Conservation (phyloP, 1,140 invertebrate species). For the Sipha flava region DNA sequence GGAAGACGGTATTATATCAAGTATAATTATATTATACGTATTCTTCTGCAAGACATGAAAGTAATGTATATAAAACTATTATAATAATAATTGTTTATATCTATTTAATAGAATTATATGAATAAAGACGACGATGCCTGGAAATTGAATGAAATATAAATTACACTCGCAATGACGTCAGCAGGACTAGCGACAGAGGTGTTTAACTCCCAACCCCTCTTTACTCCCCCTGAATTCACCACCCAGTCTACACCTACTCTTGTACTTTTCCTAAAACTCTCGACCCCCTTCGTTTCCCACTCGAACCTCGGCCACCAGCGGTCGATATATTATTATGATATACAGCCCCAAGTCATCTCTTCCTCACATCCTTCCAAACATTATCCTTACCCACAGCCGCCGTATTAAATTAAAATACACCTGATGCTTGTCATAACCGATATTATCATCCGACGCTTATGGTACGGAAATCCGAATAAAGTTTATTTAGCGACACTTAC, state of each 20-base stretch:
- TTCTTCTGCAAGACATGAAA: too few species aligned
- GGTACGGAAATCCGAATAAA: background rate
- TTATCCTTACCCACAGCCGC: background rate
- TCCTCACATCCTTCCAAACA: background rate
- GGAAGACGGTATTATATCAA: too few species aligned
- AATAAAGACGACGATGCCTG: background rate
- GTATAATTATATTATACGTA: too few species aligned
- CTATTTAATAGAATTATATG: background rate
- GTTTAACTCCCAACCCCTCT: background rate
- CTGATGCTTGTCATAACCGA: background rate
- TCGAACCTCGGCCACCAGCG: background rate
- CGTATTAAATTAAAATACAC: background rate
- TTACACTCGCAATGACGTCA: background rate
- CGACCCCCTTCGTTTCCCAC: background rate
- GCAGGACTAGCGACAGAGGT: background rate
- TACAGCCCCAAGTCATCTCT: background rate
- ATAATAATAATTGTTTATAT: background rate
- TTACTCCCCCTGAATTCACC: background rate
- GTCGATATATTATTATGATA: constrained; percentile 5
- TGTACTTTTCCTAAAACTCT: background rate
- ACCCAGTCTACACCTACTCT: background rate
- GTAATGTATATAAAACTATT: background rate
- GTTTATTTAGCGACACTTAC: background rate
- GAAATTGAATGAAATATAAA: constrained; percentile 9
- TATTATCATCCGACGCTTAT: background rate